A percentile compares a stretch with the other conserved stretches of the same genome.
These are phyloP conservation scores for Xyrichtys novacula DNA, from an alignment of 2,797 vertebrate genomes.

Conservation along the genomic window DNA sequence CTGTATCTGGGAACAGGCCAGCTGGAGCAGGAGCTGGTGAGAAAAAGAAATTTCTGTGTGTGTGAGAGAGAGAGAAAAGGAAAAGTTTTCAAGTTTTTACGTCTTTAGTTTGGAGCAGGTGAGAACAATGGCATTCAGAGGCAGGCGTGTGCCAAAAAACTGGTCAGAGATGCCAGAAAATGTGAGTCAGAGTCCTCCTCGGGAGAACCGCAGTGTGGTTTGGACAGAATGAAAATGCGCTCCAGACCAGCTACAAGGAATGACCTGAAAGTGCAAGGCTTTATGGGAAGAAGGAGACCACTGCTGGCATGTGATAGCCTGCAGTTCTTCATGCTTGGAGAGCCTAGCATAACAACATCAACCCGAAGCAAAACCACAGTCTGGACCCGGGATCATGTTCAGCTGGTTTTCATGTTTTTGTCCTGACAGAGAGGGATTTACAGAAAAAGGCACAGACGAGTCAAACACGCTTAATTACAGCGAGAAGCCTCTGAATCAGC, in stretches of 20 bases:
- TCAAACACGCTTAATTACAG: slow-evolving; percentile 56
- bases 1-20: slow-evolving; percentile 95
- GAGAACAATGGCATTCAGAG: slow-evolving; percentile 55
- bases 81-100: not conserved
- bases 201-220: slow-evolving; percentile 50
- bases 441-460: slow-evolving; percentile 31
- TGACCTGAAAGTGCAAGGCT: slow-evolving; percentile 63
- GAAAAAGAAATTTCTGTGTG: slow-evolving; percentile 36
- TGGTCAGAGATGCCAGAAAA: slow-evolving; percentile 67
- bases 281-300: slow-evolving; percentile 67
- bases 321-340: slow-evolving; percentile 70
- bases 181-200: slow-evolving; percentile 69
- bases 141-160: slow-evolving; percentile 30
- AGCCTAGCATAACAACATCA: slow-evolving; percentile 71
- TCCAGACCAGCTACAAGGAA: slow-evolving; percentile 53
- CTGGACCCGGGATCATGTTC: slow-evolving; percentile 68
- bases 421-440: slow-evolving; percentile 30
- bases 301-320: slow-evolving; percentile 61
- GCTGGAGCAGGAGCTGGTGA: slow-evolving; percentile 95
- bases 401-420: slow-evolving; percentile 58
- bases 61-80: not conserved
- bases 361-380: slow-evolving; percentile 73
- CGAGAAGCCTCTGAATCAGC: slow-evolving; percentile 46
- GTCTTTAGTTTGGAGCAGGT: slow-evolving; percentile 55
- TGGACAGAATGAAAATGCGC: slow-evolving; percentile 50